Percentiles rank a stretch among this genome's conserved stretches.
Evolutionary conservation across 2,888 invertebrate species (phyloP).

Genomic region (Brenthis ino): DNA sequence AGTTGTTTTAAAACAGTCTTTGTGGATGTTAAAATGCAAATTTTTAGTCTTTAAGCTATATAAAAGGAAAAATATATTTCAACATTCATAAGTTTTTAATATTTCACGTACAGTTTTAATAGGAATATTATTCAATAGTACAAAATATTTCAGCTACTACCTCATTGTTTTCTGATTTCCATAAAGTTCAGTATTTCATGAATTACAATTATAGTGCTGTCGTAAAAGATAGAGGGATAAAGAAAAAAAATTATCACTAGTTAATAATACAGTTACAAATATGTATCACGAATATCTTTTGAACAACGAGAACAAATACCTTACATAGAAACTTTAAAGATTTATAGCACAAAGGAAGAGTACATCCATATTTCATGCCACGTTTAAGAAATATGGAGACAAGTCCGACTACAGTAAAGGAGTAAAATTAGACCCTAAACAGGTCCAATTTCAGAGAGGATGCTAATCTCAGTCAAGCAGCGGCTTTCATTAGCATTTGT

Average conservation of each 20-base stretch:
- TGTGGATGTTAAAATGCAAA: constrained; percentile 18
- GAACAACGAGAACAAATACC: no score
- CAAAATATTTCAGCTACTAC: constrained; percentile 9
- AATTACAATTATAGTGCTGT: background rate
- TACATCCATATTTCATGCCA: constrained; percentile 34
- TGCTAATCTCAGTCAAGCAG: constrained; percentile 66
- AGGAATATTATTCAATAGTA: constrained; percentile 1
- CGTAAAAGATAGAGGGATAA: background rate
- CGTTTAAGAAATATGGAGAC: constrained; percentile 25
- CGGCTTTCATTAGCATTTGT: constrained; percentile 75
- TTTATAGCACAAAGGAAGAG: constrained; percentile 28
- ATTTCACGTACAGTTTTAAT: constrained; percentile 13
- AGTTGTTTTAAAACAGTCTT: constrained; percentile 7
- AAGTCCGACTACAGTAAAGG: constrained; percentile 24
- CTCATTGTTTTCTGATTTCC: constrained; percentile 3
- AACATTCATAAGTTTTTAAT: constrained; percentile 19
- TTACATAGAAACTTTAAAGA: constrained; percentile 24
- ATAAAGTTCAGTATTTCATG: constrained; percentile 1
- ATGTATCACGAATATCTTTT: constrained; percentile 6
- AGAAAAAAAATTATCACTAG: background rate
- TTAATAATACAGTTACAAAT: constrained; percentile 9
- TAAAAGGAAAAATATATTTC: constrained; percentile 9
- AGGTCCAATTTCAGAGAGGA: constrained; percentile 65
- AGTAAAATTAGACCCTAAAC: constrained; percentile 48
- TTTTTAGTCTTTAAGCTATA: constrained; percentile 22